These are phyloP conservation scores for Hirudo medicinalis DNA, from an alignment of 1,140 invertebrate species.

Conservation along the genomic window DNA sequence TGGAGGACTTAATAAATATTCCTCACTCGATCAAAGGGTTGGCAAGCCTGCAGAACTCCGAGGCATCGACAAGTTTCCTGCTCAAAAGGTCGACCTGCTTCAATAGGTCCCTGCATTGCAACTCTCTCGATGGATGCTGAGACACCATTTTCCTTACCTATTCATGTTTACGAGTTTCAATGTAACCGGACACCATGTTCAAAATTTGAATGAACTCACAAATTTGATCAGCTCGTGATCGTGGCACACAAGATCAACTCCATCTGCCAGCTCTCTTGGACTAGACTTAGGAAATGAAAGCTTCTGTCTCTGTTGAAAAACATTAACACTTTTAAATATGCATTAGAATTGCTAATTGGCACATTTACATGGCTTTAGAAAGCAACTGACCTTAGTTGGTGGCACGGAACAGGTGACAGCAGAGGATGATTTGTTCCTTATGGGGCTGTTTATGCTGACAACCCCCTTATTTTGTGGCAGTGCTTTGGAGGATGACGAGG, in stretches of 20 bases:
- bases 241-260: not conserved
- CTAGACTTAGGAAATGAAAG: not conserved
- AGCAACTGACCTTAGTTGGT: not conserved
- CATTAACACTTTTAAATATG: not conserved
- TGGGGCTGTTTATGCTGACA: not conserved
- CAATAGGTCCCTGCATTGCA: not conserved
- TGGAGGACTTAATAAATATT: too few species aligned
- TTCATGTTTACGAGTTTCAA: constrained; percentile 5
- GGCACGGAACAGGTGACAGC: not conserved
- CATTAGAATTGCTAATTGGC: not conserved
- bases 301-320: constrained; percentile 2
- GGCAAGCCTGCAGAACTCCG: not conserved
- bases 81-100: not conserved
- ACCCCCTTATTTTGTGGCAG: not conserved
- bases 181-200: not conserved
- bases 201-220: not conserved
- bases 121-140: not conserved
- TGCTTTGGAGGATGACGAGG: too few species aligned
- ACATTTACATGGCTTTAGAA: not conserved
- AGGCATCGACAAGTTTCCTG: not conserved
- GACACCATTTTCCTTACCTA: not conserved
- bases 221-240: not conserved
- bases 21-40: constrained; percentile 1
- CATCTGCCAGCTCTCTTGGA: not conserved
- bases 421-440: not conserved